phyloP scores from a whole-genome alignment of 2,113 vertebrate species.

The Leucosticte australis region DNA sequence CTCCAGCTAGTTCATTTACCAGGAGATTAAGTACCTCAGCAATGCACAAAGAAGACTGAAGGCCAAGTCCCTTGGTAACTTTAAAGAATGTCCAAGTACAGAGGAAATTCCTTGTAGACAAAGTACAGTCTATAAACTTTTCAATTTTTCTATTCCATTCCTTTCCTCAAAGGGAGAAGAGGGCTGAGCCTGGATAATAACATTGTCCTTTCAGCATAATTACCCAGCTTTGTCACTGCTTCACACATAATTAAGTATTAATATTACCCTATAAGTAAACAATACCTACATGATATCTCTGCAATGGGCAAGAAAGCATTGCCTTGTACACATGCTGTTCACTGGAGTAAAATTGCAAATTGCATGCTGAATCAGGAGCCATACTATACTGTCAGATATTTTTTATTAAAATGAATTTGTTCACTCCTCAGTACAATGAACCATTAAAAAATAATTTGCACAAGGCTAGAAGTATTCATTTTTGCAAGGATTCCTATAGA shows the following conservation, averaged over 20 bases:
- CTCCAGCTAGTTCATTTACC: constrained; percentile 1
- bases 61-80: constrained; percentile 5
- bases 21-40: constrained; percentile 5
- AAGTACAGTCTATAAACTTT: not conserved
- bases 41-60: not conserved
- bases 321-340: not conserved
- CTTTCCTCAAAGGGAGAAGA: constrained; percentile 8
- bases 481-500: not conserved
- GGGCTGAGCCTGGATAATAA: constrained; percentile 25
- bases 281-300: constrained; percentile 24
- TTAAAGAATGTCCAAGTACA: not conserved
- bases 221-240: constrained; percentile 40
- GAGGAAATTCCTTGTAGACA: not conserved
- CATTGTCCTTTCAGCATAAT: constrained; percentile 48
- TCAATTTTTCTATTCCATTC: not conserved
- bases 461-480: not conserved
- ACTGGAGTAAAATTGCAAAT: constrained; percentile 8
- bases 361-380: not conserved
- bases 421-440: constrained; percentile 19
- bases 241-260: constrained; percentile 70
- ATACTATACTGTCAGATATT: not conserved
- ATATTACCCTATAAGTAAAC: constrained; percentile 66
- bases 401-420: constrained; percentile 39
- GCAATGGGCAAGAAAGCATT: not conserved
- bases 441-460: constrained; percentile 21